Percentiles rank a stretch among this genome's conserved stretches.
These are phyloP conservation scores for Agriopis marginaria DNA, from an alignment of 2,888 invertebrate species.

Conservation along the genomic window DNA sequence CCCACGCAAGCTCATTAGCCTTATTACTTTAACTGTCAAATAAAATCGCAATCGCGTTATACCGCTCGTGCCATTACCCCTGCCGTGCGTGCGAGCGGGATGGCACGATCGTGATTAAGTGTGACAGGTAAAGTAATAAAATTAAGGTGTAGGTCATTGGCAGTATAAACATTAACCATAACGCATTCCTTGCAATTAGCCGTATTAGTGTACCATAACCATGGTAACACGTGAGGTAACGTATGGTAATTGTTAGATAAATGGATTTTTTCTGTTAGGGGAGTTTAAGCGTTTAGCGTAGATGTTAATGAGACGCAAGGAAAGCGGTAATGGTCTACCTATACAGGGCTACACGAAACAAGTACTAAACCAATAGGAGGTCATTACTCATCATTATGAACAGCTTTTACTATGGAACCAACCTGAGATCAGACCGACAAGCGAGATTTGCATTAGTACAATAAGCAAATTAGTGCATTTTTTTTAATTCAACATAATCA, in stretches of 20 bases:
- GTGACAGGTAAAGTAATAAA: no score
- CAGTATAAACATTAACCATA: constrained; percentile 16
- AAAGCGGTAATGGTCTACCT: not conserved
- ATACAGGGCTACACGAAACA: no score
- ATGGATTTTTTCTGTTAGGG: constrained; percentile 21
- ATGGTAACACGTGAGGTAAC: constrained; percentile 15
- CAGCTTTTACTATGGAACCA: no score
- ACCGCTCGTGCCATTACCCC: no score
- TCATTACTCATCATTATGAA: no score
- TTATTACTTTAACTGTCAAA: constrained; percentile 4
- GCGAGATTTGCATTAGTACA: no score
- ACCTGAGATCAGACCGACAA: no score
- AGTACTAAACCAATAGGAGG: no score
- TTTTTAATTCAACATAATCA: no score
- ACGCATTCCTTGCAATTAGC: constrained; percentile 27
- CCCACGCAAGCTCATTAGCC: not conserved
- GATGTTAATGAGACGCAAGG: constrained; percentile 4
- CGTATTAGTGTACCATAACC: constrained; percentile 21
- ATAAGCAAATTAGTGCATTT: no score
- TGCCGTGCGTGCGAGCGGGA: no score
- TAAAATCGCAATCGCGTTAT: not conserved
- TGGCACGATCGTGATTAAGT: no score
- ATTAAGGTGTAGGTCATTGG: constrained; percentile 20
- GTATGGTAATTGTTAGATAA: constrained; percentile 23
- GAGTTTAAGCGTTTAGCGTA: constrained; percentile 6